Percentiles rank a stretch among this genome's conserved stretches.
These are phyloP conservation scores for Cylas formicarius DNA, from an alignment of 1,140 invertebrate species.

Conservation along the genomic window DNA sequence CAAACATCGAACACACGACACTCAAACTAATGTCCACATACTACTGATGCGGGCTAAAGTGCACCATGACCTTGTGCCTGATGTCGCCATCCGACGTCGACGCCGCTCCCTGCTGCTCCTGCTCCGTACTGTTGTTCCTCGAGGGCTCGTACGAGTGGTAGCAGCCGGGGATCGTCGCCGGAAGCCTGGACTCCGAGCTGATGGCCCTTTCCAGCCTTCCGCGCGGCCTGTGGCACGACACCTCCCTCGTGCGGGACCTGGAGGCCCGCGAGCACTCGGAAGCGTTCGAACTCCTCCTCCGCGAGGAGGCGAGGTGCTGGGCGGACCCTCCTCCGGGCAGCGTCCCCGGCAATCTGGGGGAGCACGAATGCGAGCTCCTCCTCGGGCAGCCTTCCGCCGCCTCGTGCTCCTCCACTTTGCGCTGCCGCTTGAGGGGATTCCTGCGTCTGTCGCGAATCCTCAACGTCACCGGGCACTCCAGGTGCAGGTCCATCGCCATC, in stretches of 20 bases:
- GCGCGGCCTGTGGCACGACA: constrained; percentile 22
- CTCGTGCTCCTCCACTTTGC: constrained; percentile 54
- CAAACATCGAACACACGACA: too few species aligned
- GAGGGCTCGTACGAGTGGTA: constrained; percentile 28
- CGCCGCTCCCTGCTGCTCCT: constrained; percentile 12
- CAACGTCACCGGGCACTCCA: constrained; percentile 59
- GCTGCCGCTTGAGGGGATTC: constrained; percentile 66
- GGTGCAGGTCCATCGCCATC: constrained; percentile 65
- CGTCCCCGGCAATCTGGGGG: constrained; percentile 19
- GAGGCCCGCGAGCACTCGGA: constrained; percentile 38
- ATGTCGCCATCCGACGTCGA: constrained; percentile 19
- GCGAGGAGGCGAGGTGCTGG: constrained; percentile 26
- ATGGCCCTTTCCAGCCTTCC: constrained; percentile 36
- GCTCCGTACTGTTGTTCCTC: constrained; percentile 20
- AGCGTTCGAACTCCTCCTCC: constrained; percentile 38
- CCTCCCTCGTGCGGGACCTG: constrained; percentile 30
- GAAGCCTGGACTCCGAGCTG: constrained; percentile 38
- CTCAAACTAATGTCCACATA: too few species aligned
- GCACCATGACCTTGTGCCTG: constrained; percentile 23
- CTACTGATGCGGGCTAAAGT: constrained; percentile 17
- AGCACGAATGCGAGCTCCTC: constrained; percentile 29
- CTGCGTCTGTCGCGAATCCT: constrained; percentile 58
- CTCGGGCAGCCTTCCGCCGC: constrained; percentile 16
- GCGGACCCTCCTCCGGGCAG: constrained; percentile 25
- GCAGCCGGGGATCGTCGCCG: constrained; percentile 34